These are phyloP conservation scores for Macrotrachela quadricornifera DNA, from an alignment of 1,140 invertebrate genomes.

Conservation along the genomic window DNA sequence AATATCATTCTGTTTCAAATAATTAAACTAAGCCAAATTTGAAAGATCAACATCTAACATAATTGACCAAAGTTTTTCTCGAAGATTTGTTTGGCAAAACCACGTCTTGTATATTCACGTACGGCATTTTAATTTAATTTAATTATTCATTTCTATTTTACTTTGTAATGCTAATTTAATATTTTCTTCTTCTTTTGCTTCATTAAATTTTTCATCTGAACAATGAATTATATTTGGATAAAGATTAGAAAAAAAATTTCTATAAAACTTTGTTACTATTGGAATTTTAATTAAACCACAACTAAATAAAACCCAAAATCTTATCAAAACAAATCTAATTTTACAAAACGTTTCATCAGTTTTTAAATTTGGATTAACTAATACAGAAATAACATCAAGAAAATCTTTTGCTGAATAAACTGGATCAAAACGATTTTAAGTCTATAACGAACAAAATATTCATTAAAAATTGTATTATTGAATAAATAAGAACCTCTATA, in stretches of 20 bases:
- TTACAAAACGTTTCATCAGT: conserved; percentile 14
- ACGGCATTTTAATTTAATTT: conserved; percentile 22
- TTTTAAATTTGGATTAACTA: conserved; percentile 55
- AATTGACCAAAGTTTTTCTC: conserved; percentile 55
- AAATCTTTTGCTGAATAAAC: conserved; percentile 90
- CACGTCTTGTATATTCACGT: conserved; percentile 57
- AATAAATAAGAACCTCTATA: conserved; percentile 41
- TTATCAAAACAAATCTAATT: conserved; percentile 5
- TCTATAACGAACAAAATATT: no score
- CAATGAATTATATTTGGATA: conserved; percentile 28
- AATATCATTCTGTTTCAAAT: conserved; percentile 55
- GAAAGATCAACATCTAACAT: conserved; percentile 43
- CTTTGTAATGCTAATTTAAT: conserved; percentile 20
- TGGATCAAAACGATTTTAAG: conserved; percentile 65
- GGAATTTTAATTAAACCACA: conserved; percentile 72
- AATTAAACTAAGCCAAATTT: conserved; percentile 47
- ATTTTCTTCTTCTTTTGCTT: conserved; percentile 23
- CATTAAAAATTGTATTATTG: no score
- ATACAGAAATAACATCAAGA: conserved; percentile 60
- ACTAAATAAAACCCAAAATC: conserved; percentile 18
- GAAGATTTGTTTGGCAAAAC: conserved; percentile 51
- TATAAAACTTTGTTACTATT: conserved; percentile 50
- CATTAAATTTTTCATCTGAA: conserved; percentile 24
- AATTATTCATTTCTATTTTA: conserved; percentile 6
- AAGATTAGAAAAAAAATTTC: conserved; percentile 26